Percentiles rank a stretch among this genome's conserved stretches.
Evolutionary conservation across 2,888 invertebrate genomes (phyloP).

Genomic region (Oegoconia quadripuncta): DNA sequence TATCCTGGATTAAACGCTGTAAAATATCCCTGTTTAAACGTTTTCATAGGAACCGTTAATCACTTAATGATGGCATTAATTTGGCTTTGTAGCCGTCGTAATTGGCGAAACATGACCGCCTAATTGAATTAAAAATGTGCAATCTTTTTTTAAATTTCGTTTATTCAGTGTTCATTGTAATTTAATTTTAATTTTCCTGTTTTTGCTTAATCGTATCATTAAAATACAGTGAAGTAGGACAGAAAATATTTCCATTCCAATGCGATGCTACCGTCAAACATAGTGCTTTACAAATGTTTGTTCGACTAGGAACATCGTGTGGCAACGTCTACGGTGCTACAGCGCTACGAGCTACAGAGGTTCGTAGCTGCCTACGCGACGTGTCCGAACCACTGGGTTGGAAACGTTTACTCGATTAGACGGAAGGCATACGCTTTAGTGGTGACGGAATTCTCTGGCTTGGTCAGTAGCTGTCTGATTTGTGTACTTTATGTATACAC

Average conservation of each 20-base stretch:
- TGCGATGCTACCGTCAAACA: constrained; percentile 27
- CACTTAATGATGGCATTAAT: constrained; percentile 47
- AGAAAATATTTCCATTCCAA: constrained; percentile 30
- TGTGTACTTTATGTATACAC: constrained; percentile 31
- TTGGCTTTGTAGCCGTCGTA: constrained; percentile 35
- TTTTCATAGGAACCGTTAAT: constrained; percentile 46
- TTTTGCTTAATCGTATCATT: too few species aligned
- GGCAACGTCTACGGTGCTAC: constrained; percentile 30
- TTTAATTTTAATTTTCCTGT: constrained; percentile 10
- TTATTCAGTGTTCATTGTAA: background rate
- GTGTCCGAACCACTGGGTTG: constrained; percentile 56
- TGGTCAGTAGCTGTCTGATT: constrained; percentile 39
- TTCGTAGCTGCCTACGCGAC: constrained; percentile 55
- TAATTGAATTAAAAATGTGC: constrained; percentile 12
- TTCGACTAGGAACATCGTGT: constrained; percentile 37
- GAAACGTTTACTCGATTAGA: constrained; percentile 72
- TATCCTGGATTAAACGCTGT: constrained; percentile 38
- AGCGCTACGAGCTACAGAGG: constrained; percentile 40
- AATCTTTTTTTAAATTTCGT: background rate
- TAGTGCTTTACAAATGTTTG: constrained; percentile 53
- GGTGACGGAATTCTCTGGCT: constrained; percentile 50
- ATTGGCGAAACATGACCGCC: constrained; percentile 27
- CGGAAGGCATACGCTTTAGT: constrained; percentile 67
- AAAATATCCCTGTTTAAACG: constrained; percentile 34
- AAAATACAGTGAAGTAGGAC: constrained; percentile 20